A percentile compares a stretch with the other conserved stretches of the same genome.
Evolutionary conservation across 2,888 invertebrate genomes (phyloP).

Genomic region (Margaritifera margaritifera): DNA sequence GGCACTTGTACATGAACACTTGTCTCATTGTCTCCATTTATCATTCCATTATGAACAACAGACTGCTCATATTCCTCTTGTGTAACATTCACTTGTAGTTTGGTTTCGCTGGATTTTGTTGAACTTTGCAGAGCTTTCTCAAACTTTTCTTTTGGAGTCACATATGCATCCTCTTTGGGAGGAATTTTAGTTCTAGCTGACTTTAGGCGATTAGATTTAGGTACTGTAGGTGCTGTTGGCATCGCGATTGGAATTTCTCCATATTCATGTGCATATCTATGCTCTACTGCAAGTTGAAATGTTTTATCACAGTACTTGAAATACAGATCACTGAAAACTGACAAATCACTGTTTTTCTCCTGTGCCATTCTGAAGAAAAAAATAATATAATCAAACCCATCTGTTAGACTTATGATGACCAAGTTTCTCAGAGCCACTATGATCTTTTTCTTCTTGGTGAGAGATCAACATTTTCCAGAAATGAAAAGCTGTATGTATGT

Average conservation of each 20-base stretch:
- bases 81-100: not conserved
- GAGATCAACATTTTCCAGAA: too few species aligned
- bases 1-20: too few species aligned
- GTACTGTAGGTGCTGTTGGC: conserved; percentile 48
- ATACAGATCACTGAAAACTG: conserved; percentile 37
- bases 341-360: conserved; percentile 10
- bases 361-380: conserved; percentile 12
- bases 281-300: conserved; percentile 59
- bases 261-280: conserved; percentile 66
- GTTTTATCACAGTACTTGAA: conserved; percentile 59
- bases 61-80: too few species aligned
- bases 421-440: not conserved
- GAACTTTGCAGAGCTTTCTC: conserved; percentile 41
- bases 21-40: conserved; percentile 3
- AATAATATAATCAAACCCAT: not conserved
- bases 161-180: conserved; percentile 21
- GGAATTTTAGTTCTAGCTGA: conserved; percentile 32
- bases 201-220: conserved; percentile 42
- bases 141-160: conserved; percentile 53
- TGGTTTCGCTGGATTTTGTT: not conserved
- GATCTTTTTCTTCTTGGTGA: conserved; percentile 2
- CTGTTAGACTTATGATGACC: not conserved
- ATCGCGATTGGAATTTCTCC: conserved; percentile 54
- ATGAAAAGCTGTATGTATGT: too few species aligned
- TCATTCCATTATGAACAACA: not conserved